These are phyloP conservation scores for Eledone cirrhosa DNA, from an alignment of 2,888 invertebrate species.

Conservation along the genomic window DNA sequence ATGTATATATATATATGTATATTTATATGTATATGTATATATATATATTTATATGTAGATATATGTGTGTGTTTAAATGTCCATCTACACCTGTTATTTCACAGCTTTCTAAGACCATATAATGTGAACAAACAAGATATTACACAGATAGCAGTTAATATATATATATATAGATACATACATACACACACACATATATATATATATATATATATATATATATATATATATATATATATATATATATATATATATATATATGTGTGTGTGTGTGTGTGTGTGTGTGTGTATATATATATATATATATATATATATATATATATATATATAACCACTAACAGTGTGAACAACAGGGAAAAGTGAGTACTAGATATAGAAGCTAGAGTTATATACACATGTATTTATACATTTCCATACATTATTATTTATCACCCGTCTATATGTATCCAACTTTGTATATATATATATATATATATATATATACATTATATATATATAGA, in stretches of 20 bases:
- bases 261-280: neutral
- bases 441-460: neutral
- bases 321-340: neutral
- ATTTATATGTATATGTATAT: neutral
- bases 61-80: neutral
- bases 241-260: neutral
- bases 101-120: too few species aligned
- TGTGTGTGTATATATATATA: conserved; percentile 3
- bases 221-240: neutral
- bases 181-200: neutral
- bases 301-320: neutral
- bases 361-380: neutral
- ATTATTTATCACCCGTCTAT: neutral
- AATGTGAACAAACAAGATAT: too few species aligned
- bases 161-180: conserved; percentile 4
- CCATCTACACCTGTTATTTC: too few species aligned
- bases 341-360: neutral
- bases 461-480: neutral
- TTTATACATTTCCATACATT: neutral
- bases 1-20: neutral
- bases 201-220: neutral
- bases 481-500: too few species aligned
- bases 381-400: neutral
- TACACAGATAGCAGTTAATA: too few species aligned
- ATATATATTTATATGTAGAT: conserved; percentile 1